These are phyloP conservation scores for Amblyjoppa fuscipennis DNA, from an alignment of 2,888 invertebrate genomes.

Conservation along the genomic window DNA sequence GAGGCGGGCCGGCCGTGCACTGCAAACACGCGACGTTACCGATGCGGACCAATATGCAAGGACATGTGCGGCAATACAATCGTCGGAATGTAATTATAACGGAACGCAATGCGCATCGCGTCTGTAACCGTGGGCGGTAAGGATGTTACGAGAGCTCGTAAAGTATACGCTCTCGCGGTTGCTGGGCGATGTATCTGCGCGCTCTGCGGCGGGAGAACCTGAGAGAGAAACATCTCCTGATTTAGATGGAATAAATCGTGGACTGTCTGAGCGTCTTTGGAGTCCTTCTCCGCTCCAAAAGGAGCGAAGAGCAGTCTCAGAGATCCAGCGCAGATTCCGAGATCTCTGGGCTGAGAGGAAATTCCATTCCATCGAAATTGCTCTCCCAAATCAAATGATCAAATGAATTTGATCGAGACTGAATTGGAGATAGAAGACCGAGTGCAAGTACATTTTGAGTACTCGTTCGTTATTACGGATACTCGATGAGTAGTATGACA, in stretches of 20 bases:
- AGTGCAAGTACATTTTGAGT: too few relatives aligned
- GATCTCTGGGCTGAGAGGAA: too few relatives aligned
- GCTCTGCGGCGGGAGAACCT: neutral
- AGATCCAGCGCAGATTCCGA: too few relatives aligned
- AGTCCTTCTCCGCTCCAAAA: neutral
- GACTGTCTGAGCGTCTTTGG: neutral
- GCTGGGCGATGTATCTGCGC: neutral
- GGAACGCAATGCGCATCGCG: conserved; percentile 62
- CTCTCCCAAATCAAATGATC: neutral
- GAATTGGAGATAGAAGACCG: too few relatives aligned
- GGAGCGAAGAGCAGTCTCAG: neutral
- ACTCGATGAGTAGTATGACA: too few relatives aligned
- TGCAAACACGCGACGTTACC: conserved; percentile 51
- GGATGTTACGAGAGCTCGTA: conserved; percentile 60
- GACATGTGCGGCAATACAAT: conserved; percentile 44
- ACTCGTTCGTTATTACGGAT: too few relatives aligned
- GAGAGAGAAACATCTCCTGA: neutral
- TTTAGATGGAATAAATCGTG: neutral
- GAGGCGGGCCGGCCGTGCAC: conserved; percentile 3
- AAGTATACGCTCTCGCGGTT: conserved; percentile 47
- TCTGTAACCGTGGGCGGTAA: conserved; percentile 41
- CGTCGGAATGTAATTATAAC: conserved; percentile 69
- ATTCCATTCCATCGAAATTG: too few relatives aligned
- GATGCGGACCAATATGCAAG: conserved; percentile 43
- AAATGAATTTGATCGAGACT: too few relatives aligned